phyloP scores from a whole-genome alignment of 2,797 vertebrate genomes.

The Limosa lapponica region DNA sequence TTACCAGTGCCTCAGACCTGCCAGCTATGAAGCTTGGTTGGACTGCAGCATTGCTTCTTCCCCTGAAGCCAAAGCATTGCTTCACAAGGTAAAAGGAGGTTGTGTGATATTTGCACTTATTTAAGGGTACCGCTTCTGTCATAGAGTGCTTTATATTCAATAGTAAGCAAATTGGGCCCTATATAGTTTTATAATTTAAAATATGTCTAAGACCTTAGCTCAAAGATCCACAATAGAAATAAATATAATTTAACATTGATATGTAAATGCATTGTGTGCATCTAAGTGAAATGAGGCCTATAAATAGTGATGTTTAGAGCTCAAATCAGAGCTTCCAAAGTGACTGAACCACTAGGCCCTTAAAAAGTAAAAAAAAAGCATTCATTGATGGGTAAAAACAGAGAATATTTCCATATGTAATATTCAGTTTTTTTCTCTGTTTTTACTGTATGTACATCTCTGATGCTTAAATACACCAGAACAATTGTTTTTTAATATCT shows the following conservation, averaged over 20 bases:
- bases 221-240: not conserved
- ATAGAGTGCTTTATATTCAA: not conserved
- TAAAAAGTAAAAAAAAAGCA: not conserved
- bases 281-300: not conserved
- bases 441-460: not conserved
- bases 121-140: fast-evolving
- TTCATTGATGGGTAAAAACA: not conserved
- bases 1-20: not conserved
- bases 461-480: not conserved
- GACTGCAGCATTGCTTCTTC: not conserved
- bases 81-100: not conserved
- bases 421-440: not conserved
- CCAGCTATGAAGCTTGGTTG: not conserved
- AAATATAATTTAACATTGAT: not conserved
- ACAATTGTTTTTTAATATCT: not conserved
- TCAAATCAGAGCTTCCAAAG: not conserved
- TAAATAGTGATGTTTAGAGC: not conserved
- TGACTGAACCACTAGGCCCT: not conserved
- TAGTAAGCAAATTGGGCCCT: not conserved
- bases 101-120: not conserved
- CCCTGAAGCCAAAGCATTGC: not conserved
- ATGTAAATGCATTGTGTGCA: not conserved
- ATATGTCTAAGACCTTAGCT: not conserved
- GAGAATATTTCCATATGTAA: not conserved
- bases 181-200: not conserved